Conservation (phyloP, 2,113 vertebrate species). For the Brachypteracias leptosomus region DNA sequence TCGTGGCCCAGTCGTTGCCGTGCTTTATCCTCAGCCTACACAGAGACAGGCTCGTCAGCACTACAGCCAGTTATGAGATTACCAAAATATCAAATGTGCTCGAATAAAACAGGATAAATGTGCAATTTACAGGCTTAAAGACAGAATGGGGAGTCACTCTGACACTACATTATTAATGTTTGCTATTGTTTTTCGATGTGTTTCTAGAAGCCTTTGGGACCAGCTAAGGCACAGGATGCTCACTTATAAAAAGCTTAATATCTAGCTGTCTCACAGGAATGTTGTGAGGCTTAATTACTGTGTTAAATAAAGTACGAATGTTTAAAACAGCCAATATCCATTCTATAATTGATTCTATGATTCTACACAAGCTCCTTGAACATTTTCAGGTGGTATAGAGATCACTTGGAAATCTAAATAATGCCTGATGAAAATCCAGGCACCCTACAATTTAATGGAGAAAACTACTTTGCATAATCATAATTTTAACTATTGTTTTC, state of each 20-base stretch:
- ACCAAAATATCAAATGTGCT: neutral
- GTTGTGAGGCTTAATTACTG: neutral
- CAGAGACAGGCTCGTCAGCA: conserved; percentile 52
- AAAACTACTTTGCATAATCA: neutral
- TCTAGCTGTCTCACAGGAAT: neutral
- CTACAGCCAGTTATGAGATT: neutral
- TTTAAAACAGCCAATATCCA: neutral
- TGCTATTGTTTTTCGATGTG: neutral
- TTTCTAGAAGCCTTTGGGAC: neutral
- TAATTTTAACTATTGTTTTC: neutral
- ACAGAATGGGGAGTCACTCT: neutral
- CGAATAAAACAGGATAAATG: neutral
- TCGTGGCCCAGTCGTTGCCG: conserved; percentile 98
- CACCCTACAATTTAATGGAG: neutral
- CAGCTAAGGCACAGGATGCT: neutral
- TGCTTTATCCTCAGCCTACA: conserved; percentile 90
- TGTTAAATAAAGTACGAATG: neutral
- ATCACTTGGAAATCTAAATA: neutral
- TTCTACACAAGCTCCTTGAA: neutral
- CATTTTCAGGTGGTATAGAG: neutral
- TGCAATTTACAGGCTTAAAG: neutral
- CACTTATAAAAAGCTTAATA: neutral
- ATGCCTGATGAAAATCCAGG: neutral
- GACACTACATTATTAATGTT: neutral
- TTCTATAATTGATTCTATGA: no score